phyloP scores from a whole-genome alignment of 2,888 invertebrate species.

The Galeopsomyia nigrocyanea region DNA sequence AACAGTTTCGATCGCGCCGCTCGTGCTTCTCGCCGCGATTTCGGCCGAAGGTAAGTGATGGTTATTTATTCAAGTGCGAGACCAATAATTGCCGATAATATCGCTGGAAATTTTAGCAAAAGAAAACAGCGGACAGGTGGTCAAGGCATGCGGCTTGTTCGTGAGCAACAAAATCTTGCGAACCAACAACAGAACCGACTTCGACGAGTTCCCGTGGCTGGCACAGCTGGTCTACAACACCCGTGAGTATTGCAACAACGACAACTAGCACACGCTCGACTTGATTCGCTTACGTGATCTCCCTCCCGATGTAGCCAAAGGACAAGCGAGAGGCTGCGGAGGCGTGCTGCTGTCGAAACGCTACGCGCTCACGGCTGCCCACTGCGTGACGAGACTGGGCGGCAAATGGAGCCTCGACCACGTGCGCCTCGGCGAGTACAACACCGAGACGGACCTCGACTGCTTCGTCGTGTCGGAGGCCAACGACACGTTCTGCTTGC shows the following conservation, averaged over 20 bases:
- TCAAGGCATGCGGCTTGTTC: slow-evolving; percentile 28
- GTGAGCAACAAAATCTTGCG: slow-evolving; percentile 16
- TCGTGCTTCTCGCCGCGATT: not conserved
- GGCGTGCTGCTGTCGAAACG: slow-evolving; percentile 30
- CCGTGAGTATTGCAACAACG: slow-evolving; percentile 30
- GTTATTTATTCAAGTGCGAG: too few species aligned
- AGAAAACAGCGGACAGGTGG: not conserved
- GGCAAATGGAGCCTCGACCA: slow-evolving; percentile 46
- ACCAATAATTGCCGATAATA: too few species aligned
- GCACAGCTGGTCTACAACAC: slow-evolving; percentile 38
- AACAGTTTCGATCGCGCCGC: not conserved
- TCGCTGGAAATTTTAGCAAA: slow-evolving; percentile 12
- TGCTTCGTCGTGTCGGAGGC: slow-evolving; percentile 26
- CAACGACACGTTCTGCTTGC: slow-evolving; percentile 9
- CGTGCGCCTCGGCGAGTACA: slow-evolving; percentile 41
- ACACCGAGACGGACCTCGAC: slow-evolving; percentile 16
- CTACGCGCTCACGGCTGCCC: slow-evolving; percentile 41
- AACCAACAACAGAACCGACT: slow-evolving; percentile 29
- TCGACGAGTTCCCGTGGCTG: slow-evolving; percentile 41
- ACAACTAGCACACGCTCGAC: not conserved
- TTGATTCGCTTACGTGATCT: too few species aligned
- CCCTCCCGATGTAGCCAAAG: too few species aligned
- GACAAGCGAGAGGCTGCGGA: slow-evolving; percentile 16
- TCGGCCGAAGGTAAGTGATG: slow-evolving; percentile 27
- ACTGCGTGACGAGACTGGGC: slow-evolving; percentile 44